Percentiles rank a stretch among this genome's conserved stretches.
Evolutionary conservation across 2,797 vertebrate genomes (phyloP).

Genomic region (Menidia menidia): DNA sequence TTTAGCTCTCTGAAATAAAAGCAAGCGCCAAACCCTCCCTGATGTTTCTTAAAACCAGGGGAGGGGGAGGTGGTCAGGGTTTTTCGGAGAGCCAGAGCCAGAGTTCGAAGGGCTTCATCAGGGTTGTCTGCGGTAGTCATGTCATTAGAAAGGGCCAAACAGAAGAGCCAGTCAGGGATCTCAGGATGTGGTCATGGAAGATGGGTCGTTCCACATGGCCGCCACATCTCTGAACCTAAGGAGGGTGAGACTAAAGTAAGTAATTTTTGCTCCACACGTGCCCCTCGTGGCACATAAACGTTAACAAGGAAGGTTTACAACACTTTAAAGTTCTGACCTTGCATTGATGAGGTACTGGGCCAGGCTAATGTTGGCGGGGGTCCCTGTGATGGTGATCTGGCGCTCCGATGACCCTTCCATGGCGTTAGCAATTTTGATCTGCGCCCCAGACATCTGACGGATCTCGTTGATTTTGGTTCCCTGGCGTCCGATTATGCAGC

Average conservation of each 20-base stretch:
- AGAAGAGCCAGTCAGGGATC: conserved; percentile 79
- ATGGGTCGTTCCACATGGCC: conserved; percentile 84
- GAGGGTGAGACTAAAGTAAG: not conserved
- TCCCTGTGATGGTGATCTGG: conserved; percentile 97
- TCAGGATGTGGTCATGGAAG: conserved; percentile 85
- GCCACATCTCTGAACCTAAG: conserved; percentile 82
- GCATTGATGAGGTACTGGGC: conserved; percentile 98
- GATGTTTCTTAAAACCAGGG: conserved; percentile 42
- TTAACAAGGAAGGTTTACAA: not conserved
- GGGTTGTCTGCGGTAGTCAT: conserved; percentile 73
- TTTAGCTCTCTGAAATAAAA: conserved; percentile 73
- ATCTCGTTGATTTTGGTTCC: conserved; percentile 99
- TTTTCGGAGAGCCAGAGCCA: conserved; percentile 76
- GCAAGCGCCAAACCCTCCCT: conserved; percentile 48
- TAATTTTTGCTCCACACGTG: not conserved
- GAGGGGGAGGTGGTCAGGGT: conserved; percentile 48
- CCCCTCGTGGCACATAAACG: not conserved
- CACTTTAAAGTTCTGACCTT: conserved; percentile 82
- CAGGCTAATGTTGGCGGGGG: conserved; percentile 96
- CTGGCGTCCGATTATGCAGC: conserved; percentile 98
- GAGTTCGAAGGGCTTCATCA: conserved; percentile 76
- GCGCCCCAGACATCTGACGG: conserved; percentile 98
- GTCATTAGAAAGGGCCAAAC: conserved; percentile 74
- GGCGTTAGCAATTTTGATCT: conserved; percentile 98
- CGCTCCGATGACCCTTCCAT: conserved; percentile 96